phyloP scores from a whole-genome alignment of 1,140 invertebrate genomes.

The Drosophila subobscura region DNA sequence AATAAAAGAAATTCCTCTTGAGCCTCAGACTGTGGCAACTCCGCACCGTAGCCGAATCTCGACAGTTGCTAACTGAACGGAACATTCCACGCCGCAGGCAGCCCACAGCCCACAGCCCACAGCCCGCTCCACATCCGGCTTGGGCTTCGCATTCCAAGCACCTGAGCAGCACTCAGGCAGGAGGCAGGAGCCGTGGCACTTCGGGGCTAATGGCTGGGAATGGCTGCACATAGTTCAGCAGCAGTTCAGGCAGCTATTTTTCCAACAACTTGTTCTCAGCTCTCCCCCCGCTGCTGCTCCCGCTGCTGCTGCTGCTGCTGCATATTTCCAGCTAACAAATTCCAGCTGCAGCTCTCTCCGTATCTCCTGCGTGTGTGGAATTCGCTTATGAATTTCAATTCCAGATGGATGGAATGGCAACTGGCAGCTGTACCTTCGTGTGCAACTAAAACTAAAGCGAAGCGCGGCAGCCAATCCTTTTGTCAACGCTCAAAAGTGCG shows the following conservation, averaged over 20 bases:
- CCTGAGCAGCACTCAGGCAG: no score
- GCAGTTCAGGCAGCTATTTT: slow-evolving; percentile 53
- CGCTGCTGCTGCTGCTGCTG: slow-evolving; percentile 40
- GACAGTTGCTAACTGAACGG: no score
- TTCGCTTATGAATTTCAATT: slow-evolving; percentile 75
- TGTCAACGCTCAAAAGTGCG: slow-evolving; percentile 35
- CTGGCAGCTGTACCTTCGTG: not conserved
- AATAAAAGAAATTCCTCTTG: slow-evolving; percentile 56
- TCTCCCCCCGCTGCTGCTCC: slow-evolving; percentile 2
- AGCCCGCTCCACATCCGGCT: no score
- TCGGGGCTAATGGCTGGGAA: slow-evolving; percentile 30
- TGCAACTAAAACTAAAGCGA: no score
- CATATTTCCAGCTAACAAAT: slow-evolving; percentile 73
- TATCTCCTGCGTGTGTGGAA: slow-evolving; percentile 35
- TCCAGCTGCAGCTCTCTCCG: slow-evolving; percentile 43
- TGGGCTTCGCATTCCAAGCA: no score
- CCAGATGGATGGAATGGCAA: not conserved
- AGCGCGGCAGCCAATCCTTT: not conserved
- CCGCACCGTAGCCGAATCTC: slow-evolving; percentile 29
- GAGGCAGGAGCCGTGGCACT: slow-evolving; percentile 10
- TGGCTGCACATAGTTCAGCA: slow-evolving; percentile 50
- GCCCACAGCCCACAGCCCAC: no score
- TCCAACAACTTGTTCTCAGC: slow-evolving; percentile 41
- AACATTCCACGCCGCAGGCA: no score
- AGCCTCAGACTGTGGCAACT: slow-evolving; percentile 40